phyloP scores from a whole-genome alignment of 2,888 invertebrate genomes.

The Drosophila helvetica region DNA sequence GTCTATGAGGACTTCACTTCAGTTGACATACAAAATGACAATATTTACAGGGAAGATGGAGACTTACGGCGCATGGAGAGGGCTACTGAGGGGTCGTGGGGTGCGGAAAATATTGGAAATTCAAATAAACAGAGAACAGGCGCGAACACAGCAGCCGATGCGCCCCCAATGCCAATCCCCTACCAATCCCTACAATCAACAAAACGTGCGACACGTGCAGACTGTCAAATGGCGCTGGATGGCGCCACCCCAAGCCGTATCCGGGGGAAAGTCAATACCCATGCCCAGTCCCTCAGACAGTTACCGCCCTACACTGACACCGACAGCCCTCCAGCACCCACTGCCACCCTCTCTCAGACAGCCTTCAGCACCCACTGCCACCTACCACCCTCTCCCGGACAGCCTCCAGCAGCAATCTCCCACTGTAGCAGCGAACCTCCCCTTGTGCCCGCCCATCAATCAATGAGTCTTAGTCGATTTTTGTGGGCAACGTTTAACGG shows the following conservation, averaged over 20 bases:
- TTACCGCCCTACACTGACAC: conserved; percentile 3
- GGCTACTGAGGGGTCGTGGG: conserved; percentile 18
- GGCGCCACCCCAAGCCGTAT: conserved; percentile 33
- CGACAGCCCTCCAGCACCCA: background rate
- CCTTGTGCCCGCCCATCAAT: conserved; percentile 41
- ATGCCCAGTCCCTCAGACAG: background rate
- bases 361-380: background rate
- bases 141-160: conserved; percentile 5
- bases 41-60: conserved; percentile 40
- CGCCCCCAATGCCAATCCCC: background rate
- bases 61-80: background rate
- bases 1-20: conserved; percentile 43
- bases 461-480: conserved; percentile 41
- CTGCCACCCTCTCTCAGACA: background rate
- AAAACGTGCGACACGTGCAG: conserved; percentile 42
- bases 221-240: conserved; percentile 36
- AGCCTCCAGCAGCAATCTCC: conserved; percentile 1
- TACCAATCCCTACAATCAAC: background rate
- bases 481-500: conserved; percentile 44
- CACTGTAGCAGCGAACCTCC: conserved; percentile 12
- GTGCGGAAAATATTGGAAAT: conserved; percentile 45
- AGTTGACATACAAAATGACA: conserved; percentile 48
- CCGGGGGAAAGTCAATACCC: conserved; percentile 3
- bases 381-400: background rate
- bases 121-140: conserved; percentile 35